Evolutionary conservation across 1,140 invertebrate species (phyloP), one percentile per base, ranked within the genome.

Genomic region (Tetragonula clypearis): DNA sequence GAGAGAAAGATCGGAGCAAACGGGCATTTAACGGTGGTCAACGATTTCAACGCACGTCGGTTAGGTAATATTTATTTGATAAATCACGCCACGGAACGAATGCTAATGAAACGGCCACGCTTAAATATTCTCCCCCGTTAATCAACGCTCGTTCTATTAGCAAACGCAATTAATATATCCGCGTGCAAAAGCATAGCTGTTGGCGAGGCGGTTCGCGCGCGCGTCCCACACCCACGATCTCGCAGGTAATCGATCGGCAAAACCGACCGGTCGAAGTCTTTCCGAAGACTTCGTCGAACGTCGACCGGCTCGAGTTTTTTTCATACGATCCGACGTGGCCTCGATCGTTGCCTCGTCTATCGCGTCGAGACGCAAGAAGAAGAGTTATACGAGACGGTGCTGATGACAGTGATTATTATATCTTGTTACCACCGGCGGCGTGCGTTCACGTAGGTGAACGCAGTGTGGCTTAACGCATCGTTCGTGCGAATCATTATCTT

Each of bases 391-490:
- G 76, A 89, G 81, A 35, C 84, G 76, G 69, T 79, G 79, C 81
- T 91, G 88, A 91, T 91, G 90, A 91, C 88, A 91, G 90, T 91
- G 88, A 91, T 91, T 91, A 91, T 88, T 91, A 88, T 91, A 88
- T 88, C 90, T 88, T 90, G 90, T 91, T 91, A 91, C 90, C 90
- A 90, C 88, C 87, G 85, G 84, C 85, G 86, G 62, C 87, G 90
- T 55, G 66, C 35, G 66, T 80, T 88, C 79, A 49, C 41, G 69
- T 85, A 77, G 90, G 80, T 71, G 79, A 86, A 82, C 83, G 78
- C 69, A 81, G 73, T 71, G 73, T 86, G 79, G 68, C 76, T 90
- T 90, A 88, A 87, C 89, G 88, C 88, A 84, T 90, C 86, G 82
- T 89, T 82, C 88, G 84, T 78, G 88, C 80, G 82, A 88, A 84